Evolutionary conservation across 2,888 invertebrate species (phyloP), one percentile per base, ranked within the genome.

Genomic region (Chrysopilus asiliformis): DNA sequence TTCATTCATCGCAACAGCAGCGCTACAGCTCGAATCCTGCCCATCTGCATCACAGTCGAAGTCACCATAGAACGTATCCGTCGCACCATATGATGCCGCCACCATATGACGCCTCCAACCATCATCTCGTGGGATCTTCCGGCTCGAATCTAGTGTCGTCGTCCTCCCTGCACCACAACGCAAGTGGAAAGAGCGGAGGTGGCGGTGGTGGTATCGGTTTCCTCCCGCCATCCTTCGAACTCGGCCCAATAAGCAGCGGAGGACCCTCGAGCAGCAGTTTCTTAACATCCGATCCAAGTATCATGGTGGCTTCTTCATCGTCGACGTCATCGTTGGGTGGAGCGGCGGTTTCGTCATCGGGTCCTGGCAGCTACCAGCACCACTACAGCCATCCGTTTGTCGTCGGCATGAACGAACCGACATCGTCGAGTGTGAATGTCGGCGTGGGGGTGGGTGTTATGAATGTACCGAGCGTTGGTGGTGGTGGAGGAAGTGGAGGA

Each of bases 11-110:
- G 18, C 42, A 45, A 39, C 33, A 41, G 40, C 62, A 57, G 50
- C 60, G 60, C 44, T 68, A 65, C 49, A 67, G 67, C 40, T 39
- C 41, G 9, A 36, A 36, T 24, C n/a, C 29, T n/a, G 20, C 28
- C 17, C 32, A 31, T 20, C 31, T 30, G 6, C 32, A 39, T n/a
- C n/a, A n/a, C 18, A 35, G 34, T 18, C 15, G 35, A 19, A 37
- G 32, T 16, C 34, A 29, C 10, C 36, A 34, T 18, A 32, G 39
- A 25, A 20, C 36, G 18, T 16, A 30, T 12, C 29, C 22, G 12
- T 17, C 15, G 16, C 30, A 30, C 13, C 4, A 18, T 20, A 12
- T 10, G 10, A n/a, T 31, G 28, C n/a, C 18, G 35, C 16, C 35
- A 38, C 15, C 34, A 35, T 14, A 16, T 32, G 15, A 28, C 35